phyloP scores from a whole-genome alignment of 2,797 vertebrate species.

The Phyllotis vaccarum region DNA sequence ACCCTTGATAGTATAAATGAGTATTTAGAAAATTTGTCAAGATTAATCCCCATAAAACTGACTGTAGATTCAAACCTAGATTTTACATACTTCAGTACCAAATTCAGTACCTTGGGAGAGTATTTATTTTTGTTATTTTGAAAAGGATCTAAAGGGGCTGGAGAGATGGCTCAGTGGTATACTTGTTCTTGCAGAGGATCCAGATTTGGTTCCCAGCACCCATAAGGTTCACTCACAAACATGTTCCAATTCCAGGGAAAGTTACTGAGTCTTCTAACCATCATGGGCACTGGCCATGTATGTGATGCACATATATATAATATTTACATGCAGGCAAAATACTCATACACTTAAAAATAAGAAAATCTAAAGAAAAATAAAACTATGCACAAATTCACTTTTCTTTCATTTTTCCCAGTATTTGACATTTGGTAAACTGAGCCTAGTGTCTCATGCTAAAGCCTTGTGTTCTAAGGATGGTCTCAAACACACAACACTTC shows the following conservation, averaged over 20 bases:
- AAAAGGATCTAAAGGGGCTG: neutral
- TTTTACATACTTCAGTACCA: neutral
- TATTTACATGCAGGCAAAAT: neutral
- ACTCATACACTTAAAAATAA: neutral
- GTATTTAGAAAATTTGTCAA: neutral
- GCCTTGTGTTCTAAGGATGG: neutral
- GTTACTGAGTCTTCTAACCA: neutral
- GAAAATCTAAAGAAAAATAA: neutral
- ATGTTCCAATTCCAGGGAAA: neutral
- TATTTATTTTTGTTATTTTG: neutral
- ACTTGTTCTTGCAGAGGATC: neutral
- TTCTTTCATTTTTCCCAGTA: neutral
- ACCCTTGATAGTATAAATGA: neutral
- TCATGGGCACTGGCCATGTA: neutral
- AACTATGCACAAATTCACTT: conserved; percentile 19
- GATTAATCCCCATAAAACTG: conserved; percentile 20
- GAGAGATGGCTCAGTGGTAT: neutral
- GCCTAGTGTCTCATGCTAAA: neutral
- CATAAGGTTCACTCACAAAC: neutral
- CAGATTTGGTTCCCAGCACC: neutral
- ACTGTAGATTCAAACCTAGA: conserved; percentile 17
- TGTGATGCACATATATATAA: neutral
- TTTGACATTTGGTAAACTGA: conserved; percentile 24
- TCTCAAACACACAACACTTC: neutral
- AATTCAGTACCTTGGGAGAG: neutral